Conservation (phyloP, 2,888 invertebrate genomes). For the Mythimna impura region DNA sequence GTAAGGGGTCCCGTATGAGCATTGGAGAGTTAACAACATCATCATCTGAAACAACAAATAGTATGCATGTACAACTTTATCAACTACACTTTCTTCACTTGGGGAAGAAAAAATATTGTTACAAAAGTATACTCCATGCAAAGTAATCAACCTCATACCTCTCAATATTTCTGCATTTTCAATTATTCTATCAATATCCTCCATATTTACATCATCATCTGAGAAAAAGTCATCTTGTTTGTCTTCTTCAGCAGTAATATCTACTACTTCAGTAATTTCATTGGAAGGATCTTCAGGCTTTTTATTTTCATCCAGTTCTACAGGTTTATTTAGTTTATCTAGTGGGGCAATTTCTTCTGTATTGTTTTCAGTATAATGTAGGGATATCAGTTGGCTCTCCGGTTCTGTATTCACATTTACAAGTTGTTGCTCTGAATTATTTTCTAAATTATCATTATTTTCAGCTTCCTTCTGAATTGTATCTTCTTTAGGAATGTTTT, state of each 20-base stretch:
- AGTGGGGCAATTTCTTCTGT: conserved; percentile 22
- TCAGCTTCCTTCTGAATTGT: conserved; percentile 29
- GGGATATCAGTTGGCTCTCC: conserved; percentile 60
- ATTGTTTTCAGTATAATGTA: conserved; percentile 58
- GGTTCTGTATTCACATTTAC: conserved; percentile 41
- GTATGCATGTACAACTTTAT: no score
- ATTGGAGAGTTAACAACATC: conserved; percentile 68
- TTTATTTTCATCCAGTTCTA: conserved; percentile 7
- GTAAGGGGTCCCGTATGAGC: conserved; percentile 63
- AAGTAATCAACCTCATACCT: conserved; percentile 64
- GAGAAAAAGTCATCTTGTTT: conserved; percentile 70
- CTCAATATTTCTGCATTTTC: conserved; percentile 79
- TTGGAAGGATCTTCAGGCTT: conserved; percentile 5
- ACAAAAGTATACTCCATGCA: not conserved
- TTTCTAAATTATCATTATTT: conserved; percentile 33
- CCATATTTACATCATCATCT: conserved; percentile 81
- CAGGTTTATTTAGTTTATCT: conserved; percentile 2
- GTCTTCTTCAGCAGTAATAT: conserved; percentile 62
- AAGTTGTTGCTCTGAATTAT: conserved; percentile 21
- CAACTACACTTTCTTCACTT: no score
- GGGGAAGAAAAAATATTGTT: not conserved
- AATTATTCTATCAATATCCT: conserved; percentile 82
- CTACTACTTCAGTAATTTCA: conserved; percentile 40
- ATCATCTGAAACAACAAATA: conserved; percentile 62
- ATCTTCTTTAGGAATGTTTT: conserved; percentile 37